Evolutionary conservation across 2,888 invertebrate genomes (phyloP), one percentile per base, ranked within the genome.

Genomic region (Bimastos eiseni): DNA sequence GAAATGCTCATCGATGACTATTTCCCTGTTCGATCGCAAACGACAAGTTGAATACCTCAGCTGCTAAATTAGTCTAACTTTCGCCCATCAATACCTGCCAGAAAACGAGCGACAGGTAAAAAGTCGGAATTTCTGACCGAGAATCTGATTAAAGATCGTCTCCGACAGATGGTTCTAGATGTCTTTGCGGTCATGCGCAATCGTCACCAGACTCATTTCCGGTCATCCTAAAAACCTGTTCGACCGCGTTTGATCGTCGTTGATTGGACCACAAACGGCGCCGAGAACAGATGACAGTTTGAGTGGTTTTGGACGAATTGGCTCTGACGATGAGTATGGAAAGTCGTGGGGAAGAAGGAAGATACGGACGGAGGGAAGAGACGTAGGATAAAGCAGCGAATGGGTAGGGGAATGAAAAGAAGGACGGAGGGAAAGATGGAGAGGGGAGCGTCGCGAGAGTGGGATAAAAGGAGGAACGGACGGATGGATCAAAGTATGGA

Each of bases 31-130:
- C 30, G 70, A 70, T 70, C 70, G n/a, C 70, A 70, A 70, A 70
- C 30, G 70, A 70, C 70, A n/a, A n/a, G 70, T n/a, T 8, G 49
- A 49, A 70, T n/a, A 70, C 30, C 13, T 5, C 30, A n/a, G 70
- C 70, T 17, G 70, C n/a, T 70, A 70, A 70, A 70, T 70, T n/a
- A n/a, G 70, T 70, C 70, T n/a, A 8, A 70, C 70, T 70, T 70
- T 70, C n/a, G n/a, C n/a, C 70, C n/a, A n/a, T 70, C 70, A 70
- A 70, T 70, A 70, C n/a, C 70, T n/a, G 70, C 70, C 70, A 70
- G 70, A 70, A 70, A 70, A 70, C 49, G 70, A 13, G 49, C 30
- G n/a, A 70, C 70, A 70, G 30, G 70, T n/a, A 70, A 70, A 70
- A 70, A 21, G 3, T 55, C 70, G 8, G n/a, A 70, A 11, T 70